A percentile compares a stretch with the other conserved stretches of the same genome.
Evolutionary conservation across 2,113 vertebrate genomes (phyloP).

Genomic region (Anguilla rostrata): DNA sequence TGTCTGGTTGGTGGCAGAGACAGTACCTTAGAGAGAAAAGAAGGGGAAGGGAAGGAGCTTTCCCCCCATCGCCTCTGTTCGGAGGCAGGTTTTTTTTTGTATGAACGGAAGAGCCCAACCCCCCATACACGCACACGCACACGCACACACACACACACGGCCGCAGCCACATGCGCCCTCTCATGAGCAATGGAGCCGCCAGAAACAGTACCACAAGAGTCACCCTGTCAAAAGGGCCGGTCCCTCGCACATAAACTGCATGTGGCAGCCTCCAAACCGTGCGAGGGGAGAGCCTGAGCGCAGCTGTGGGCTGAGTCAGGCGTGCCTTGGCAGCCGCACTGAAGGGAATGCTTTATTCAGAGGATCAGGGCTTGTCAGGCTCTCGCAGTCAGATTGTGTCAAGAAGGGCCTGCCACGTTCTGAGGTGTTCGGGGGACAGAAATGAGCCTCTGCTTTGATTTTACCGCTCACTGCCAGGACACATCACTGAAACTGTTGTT

Average conservation of each 20-base stretch:
- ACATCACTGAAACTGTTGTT: slow-evolving; percentile 36
- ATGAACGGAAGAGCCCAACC: slow-evolving; percentile 35
- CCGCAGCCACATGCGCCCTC: slow-evolving; percentile 20
- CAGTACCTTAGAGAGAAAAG: not conserved
- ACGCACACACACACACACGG: not conserved
- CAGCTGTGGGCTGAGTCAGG: slow-evolving; percentile 39
- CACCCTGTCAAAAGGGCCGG: slow-evolving; percentile 59
- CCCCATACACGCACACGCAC: not conserved
- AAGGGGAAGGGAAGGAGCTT: slow-evolving; percentile 17
- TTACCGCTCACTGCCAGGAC: slow-evolving; percentile 22
- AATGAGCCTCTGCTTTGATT: slow-evolving; percentile 39
- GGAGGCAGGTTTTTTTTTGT: slow-evolving; percentile 24
- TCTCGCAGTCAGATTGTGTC: slow-evolving; percentile 35
- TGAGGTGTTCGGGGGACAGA: slow-evolving; percentile 2
- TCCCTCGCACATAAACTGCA: slow-evolving; percentile 41
- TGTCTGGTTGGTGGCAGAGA: slow-evolving; percentile 50
- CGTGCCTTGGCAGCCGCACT: slow-evolving; percentile 35
- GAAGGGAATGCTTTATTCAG: slow-evolving; percentile 44
- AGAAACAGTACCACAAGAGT: slow-evolving; percentile 51
- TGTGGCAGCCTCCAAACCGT: slow-evolving; percentile 39
- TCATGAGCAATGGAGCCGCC: slow-evolving; percentile 52
- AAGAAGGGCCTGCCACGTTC: slow-evolving; percentile 35
- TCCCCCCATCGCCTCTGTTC: slow-evolving; percentile 40
- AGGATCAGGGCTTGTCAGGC: slow-evolving; percentile 52
- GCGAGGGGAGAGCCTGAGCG: slow-evolving; percentile 25